Evolutionary conservation across 2,888 invertebrate genomes (phyloP), one percentile per base, ranked within the genome.

Genomic region (Eupithecia inturbata): DNA sequence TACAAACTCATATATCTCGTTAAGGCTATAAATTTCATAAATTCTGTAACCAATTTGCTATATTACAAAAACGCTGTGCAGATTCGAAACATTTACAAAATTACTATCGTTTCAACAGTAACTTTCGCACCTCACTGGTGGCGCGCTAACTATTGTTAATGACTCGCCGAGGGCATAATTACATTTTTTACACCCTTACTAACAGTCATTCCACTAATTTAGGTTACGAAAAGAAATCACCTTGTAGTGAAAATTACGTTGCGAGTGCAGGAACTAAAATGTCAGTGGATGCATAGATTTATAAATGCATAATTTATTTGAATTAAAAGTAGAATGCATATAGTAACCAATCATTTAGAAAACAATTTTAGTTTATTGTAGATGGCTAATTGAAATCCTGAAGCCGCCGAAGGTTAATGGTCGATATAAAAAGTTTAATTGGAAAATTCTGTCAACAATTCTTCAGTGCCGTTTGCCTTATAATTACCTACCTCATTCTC

Each of bases 121-220:
- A 84, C 79, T 82, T 80, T 82, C 71, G 72, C 79, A 79, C 78
- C 78, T 79, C 81, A 76, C 77, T 79, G 82, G 83, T 80, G 76
- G 83, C 73, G 78, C 83, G 78, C 84, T 91, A 91, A 93, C 92
- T 92, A 91, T 92, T 89, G 92, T 93, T 93, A 93, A 94, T 91
- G 93, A 91, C 92, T 84, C 87, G 82, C 84, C 88, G 86, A 93
- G 93, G 88, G 91, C 84, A 86, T 93, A 93, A 94, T 94, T 93
- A 90, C 89, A 88, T 88, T 89, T 89, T 87, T 92, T 92, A 86
- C 89, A 88, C 89, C 84, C 89, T 83, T 86, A 86, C 87, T 89
- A 89, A 90, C 87, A 88, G 89, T 89, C 88, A 90, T 92, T 92
- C 85, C 89, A 90, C 91, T 91, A 91, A 92, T 93, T 92, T 88